Conservation (phyloP, 2,888 invertebrate genomes). For the Drosophila austrosaltans region DNA sequence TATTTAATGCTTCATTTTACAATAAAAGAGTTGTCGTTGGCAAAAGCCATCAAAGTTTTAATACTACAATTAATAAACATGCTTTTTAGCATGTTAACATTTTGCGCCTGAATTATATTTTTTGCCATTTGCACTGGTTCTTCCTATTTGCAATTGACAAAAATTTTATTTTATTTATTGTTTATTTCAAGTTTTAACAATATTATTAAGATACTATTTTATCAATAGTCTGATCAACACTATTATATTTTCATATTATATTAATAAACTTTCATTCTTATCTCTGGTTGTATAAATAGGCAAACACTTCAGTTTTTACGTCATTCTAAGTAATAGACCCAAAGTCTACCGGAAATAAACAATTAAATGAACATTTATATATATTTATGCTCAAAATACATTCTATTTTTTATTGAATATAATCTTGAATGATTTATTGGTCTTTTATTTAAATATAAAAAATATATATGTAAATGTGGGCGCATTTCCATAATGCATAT, state of each 20-base stretch:
- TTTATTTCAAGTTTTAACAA: slow-evolving; percentile 46
- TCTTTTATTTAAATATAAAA: not conserved
- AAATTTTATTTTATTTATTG: too few species aligned
- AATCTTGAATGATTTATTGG: not conserved
- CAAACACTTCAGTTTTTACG: too few species aligned
- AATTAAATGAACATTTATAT: not conserved
- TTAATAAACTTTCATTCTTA: slow-evolving; percentile 46
- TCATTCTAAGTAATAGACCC: not conserved
- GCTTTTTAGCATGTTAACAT: too few species aligned
- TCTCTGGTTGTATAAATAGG: not conserved
- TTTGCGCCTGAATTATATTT: too few species aligned
- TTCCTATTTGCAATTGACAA: too few species aligned
- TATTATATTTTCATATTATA: slow-evolving; percentile 21
- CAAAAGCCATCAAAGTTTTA: too few species aligned
- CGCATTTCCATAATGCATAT: not conserved
- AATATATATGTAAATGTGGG: too few species aligned
- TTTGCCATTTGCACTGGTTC: too few species aligned
- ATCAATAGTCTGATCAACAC: slow-evolving; percentile 55
- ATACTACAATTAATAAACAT: too few species aligned
- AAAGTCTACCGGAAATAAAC: not conserved
- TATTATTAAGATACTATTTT: slow-evolving; percentile 57
- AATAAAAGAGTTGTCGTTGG: too few species aligned
- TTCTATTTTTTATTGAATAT: not conserved
- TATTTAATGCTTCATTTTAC: too few species aligned
- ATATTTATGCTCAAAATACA: not conserved